Percentiles rank a stretch among this genome's conserved stretches.
These are phyloP conservation scores for Campylomormyrus tamandua DNA, from an alignment of 2,113 vertebrate species.

Conservation along the genomic window DNA sequence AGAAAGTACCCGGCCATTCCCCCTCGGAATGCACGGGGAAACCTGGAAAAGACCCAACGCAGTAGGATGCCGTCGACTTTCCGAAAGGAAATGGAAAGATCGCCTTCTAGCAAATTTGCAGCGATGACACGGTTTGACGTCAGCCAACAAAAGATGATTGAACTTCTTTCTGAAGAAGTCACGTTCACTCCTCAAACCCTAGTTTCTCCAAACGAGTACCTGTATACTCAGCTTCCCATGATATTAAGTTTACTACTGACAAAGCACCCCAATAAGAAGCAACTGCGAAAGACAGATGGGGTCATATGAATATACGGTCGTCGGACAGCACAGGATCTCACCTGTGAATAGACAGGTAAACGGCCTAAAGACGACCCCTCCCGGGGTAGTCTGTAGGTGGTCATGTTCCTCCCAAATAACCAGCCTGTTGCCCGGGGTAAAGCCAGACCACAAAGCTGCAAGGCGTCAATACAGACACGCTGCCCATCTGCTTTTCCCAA, in stretches of 20 bases:
- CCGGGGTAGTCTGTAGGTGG: not conserved
- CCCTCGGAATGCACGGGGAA: not conserved
- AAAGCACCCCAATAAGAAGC: not conserved
- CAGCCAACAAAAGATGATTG: not conserved
- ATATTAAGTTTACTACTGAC: not conserved
- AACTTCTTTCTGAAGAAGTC: not conserved
- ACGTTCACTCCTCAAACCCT: not conserved
- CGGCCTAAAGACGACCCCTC: not conserved
- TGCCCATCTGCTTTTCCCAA: not conserved
- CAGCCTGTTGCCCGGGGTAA: not conserved
- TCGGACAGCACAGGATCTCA: not conserved
- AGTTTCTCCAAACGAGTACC: not conserved
- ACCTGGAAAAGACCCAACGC: not conserved
- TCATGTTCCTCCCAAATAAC: not conserved
- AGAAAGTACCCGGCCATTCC: not conserved
- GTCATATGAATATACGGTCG: not conserved
- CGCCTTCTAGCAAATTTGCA: not conserved
- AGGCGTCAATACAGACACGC: not conserved
- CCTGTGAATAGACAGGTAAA: not conserved
- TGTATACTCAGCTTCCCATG: not conserved
- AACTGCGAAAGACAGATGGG: not conserved
- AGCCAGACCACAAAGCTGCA: not conserved
- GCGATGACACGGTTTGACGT: not conserved
- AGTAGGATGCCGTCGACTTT: not conserved
- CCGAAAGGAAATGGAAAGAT: not conserved